Evolutionary conservation across 2,888 invertebrate species (phyloP), one percentile per base, ranked within the genome.

Genomic region (Himalopsyche anomala): DNA sequence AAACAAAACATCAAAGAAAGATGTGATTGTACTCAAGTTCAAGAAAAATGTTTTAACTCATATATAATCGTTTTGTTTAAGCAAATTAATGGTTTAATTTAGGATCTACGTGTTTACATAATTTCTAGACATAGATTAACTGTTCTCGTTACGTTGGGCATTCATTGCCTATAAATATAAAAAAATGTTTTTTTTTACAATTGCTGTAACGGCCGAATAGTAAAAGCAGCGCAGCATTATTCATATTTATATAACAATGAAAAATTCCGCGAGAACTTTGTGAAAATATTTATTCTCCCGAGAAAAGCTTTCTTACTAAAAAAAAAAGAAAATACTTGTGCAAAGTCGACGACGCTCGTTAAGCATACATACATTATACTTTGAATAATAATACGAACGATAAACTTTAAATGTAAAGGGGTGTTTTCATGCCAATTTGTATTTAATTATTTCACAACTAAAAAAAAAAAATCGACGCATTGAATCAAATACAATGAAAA

Each of bases 221-320:
- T 28, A 62, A 62, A 62, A 62, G 19, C 62, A 1, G 8, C 62
- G 19, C 8, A 62, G 28, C 62, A 62, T 62, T 62, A 62, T 62
- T 62, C 62, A 62, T 62, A 19, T 62, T 62, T 62, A 62, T 62
- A 19, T 62, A 62, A 62, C 62, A 62, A 62, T 62, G 62, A 62
- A 62, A 62, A 62, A 62, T 62, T 62, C 62, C 62, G 62, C 28
- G n/a, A 62, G 5, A 62, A 62, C 19, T 62, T 62, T 62, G 28
- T 19, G 62, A 62, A 62, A 62, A 62, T 62, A 62, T 62, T 62
- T 62, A 62, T 62, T 62, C 62, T 62, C 62, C 28, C 62, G 62
- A 28, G 62, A 62, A 62, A 8, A 62, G 62, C 62, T 19, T 62
- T 62, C 62, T 62, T 62, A 51, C 15, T 4, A 0, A 19, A 19